Evolutionary conservation across 2,888 invertebrate genomes (phyloP).

Genomic region (Heliconius aoede): DNA sequence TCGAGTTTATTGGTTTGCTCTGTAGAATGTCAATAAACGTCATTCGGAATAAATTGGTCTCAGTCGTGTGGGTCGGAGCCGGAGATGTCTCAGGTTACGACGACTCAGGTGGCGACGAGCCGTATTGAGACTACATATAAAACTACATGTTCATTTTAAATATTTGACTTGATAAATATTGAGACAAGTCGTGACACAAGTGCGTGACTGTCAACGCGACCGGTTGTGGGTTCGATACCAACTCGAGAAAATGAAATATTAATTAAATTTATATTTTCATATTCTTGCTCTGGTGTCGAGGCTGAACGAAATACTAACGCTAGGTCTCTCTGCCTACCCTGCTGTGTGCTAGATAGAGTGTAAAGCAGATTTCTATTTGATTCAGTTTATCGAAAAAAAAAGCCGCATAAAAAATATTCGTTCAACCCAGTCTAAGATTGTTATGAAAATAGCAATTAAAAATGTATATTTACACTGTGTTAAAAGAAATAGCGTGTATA

Average conservation of each 20-base stretch:
- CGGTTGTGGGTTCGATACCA: too few relatives aligned
- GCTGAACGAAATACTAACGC: too few relatives aligned
- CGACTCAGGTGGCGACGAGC: slow-evolving; percentile 42
- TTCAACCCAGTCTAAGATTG: not conserved
- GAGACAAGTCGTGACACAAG: too few relatives aligned
- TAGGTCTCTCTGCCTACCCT: too few relatives aligned
- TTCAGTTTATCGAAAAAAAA: not conserved
- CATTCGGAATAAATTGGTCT: slow-evolving; percentile 70
- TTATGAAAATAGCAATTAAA: not conserved
- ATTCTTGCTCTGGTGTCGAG: too few relatives aligned
- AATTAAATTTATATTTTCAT: too few relatives aligned
- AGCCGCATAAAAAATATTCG: not conserved
- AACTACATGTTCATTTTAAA: slow-evolving; percentile 70
- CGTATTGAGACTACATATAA: slow-evolving; percentile 51
- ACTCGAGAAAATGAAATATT: too few relatives aligned
- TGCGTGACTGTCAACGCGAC: too few relatives aligned
- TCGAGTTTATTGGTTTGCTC: slow-evolving; percentile 66
- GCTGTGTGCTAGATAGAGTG: too few relatives aligned
- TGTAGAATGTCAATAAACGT: slow-evolving; percentile 75
- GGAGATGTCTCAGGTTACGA: slow-evolving; percentile 39
- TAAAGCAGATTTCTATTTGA: too few relatives aligned
- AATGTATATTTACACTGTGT: not conserved
- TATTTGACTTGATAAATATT: slow-evolving; percentile 44
- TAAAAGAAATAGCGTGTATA: not conserved
- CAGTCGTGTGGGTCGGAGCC: slow-evolving; percentile 31